Evolutionary conservation across 2,888 invertebrate genomes (phyloP), one percentile per base, ranked within the genome.

Genomic region (Rotaria magnacalcarata): DNA sequence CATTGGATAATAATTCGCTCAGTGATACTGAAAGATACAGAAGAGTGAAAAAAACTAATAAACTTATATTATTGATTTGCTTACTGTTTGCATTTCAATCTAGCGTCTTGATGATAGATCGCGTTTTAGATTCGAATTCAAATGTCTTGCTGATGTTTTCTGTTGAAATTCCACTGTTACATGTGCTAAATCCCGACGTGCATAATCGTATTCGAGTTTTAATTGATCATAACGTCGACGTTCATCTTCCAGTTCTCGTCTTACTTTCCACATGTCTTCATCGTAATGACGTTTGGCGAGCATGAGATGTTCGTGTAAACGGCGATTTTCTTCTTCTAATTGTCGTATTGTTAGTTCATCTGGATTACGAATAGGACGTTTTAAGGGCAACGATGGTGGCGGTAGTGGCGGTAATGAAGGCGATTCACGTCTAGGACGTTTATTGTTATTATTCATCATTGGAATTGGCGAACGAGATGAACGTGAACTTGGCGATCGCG

Each of bases 141-240:
- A 47, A 67, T 67, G 67, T 80, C 43, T 80, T 80, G 80, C 24
- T 47, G 47, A 10, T 47, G 43, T 47, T 47, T 47, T 47, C 14
- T 24, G 47, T 47, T 80, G 47, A n/a, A 80, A 80, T 47, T 80
- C 80, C 6, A 24, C 7, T 24, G 75, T 27, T 8, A 43, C 14
- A 24, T 21, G 75, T 43, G 41, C n/a, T 47, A 80, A 80, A 43
- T 80, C 75, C 2, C 80, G 43, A 47, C 80, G 80, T 80, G 47
- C 8, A 47, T 41, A 34, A n/a, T 80, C 80, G 24, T 80, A 80
- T n/a, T 80, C 80, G 4, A 80, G 2, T 80, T 80, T 80, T 43
- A 80, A 47, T 47, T 80, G 80, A 80, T 80, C 80, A 80, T 80
- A n/a, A 21, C 80, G 43, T 47, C 80, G 80, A 19, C 47, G 43